Evolutionary conservation across 2,113 vertebrate species (phyloP).

Genomic region (Malurus melanocephalus): DNA sequence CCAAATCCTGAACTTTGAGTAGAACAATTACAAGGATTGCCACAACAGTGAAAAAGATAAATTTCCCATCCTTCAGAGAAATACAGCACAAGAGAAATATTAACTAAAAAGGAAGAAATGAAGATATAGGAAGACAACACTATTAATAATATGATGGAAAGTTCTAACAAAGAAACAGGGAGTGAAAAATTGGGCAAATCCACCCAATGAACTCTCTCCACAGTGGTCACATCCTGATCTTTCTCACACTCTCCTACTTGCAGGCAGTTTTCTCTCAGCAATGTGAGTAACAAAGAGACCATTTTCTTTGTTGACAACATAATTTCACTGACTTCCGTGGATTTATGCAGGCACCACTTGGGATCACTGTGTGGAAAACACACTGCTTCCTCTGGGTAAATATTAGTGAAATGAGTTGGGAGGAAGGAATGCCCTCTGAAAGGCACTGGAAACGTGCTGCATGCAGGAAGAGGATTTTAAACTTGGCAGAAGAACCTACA

Average conservation of each 20-base stretch:
- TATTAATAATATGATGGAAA: background rate
- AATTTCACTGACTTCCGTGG: background rate
- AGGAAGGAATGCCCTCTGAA: conserved; percentile 20
- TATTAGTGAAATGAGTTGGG: background rate
- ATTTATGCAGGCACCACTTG: background rate
- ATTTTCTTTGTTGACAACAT: background rate
- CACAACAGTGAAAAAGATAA: background rate
- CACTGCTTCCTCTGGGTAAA: background rate
- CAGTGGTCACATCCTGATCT: background rate
- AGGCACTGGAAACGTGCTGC: background rate
- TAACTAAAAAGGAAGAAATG: background rate
- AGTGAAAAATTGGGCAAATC: background rate
- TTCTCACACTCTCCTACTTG: background rate
- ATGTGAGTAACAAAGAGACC: background rate
- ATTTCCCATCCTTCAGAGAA: background rate
- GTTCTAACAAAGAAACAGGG: background rate
- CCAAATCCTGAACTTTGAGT: background rate
- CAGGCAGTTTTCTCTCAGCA: background rate
- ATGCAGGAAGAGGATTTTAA: background rate
- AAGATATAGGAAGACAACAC: background rate
- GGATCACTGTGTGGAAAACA: background rate
- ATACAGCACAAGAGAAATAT: background rate
- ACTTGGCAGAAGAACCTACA: background rate
- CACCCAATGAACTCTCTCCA: background rate
- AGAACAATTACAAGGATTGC: background rate